Percentiles rank a stretch among this genome's conserved stretches.
phyloP scores from a whole-genome alignment of 2,888 invertebrate genomes.

The Xylota segnis region DNA sequence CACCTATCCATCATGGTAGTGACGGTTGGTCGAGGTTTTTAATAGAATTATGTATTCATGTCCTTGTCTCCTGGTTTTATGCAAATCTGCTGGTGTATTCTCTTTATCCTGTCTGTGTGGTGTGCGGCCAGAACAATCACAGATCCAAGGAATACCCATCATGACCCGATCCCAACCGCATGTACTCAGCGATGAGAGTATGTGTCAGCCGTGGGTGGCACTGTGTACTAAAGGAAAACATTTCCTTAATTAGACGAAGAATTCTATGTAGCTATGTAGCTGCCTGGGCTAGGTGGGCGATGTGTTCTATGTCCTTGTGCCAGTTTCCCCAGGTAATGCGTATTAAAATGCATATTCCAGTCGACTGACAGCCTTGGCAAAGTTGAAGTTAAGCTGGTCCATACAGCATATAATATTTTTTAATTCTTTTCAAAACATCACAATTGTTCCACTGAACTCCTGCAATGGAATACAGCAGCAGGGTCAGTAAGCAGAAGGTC shows the following conservation, averaged over 20 bases:
- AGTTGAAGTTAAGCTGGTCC: constrained; percentile 50
- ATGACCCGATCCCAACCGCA: constrained; percentile 35
- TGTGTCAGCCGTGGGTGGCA: constrained; percentile 2
- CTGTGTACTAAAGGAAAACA: constrained; percentile 49
- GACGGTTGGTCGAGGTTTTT: constrained; percentile 22
- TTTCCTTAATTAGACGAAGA: constrained; percentile 68
- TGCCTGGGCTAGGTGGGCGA: constrained; percentile 20
- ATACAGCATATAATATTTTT: constrained; percentile 14
- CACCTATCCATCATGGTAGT: not conserved
- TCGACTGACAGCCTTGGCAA: constrained; percentile 56
- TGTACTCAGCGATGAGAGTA: constrained; percentile 2
- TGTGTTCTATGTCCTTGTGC: constrained; percentile 43
- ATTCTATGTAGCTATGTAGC: constrained; percentile 26
- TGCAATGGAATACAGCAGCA: constrained; percentile 38
- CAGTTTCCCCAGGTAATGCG: constrained; percentile 21
- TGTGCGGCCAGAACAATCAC: constrained; percentile 52
- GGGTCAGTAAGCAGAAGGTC: constrained; percentile 62
- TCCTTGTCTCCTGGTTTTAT: constrained; percentile 34
- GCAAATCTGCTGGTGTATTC: constrained; percentile 39
- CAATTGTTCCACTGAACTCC: constrained; percentile 57
- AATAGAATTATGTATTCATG: constrained; percentile 10
- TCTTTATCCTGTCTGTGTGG: constrained; percentile 40
- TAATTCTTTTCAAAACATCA: constrained; percentile 44
- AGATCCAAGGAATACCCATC: constrained; percentile 37
- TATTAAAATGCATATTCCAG: constrained; percentile 50